phyloP scores from a whole-genome alignment of 2,888 invertebrate genomes.

The Drosophila histrio region DNA sequence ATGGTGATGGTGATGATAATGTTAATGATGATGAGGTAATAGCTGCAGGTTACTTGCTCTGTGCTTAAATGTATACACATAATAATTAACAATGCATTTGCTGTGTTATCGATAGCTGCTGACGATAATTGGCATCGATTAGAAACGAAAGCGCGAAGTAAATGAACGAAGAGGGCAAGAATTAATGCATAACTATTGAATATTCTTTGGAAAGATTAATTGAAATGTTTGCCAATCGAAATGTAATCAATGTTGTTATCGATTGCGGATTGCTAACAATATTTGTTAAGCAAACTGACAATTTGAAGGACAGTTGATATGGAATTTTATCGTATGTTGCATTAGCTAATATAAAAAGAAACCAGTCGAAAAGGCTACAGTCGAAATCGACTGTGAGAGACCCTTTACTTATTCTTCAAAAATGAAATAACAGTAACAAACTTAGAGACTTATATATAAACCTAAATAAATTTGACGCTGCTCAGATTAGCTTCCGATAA shows the following conservation, averaged over 20 bases:
- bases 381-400: too few species aligned
- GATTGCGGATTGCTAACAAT: neutral
- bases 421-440: too few species aligned
- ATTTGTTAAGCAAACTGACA: too few species aligned
- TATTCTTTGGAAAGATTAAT: too few species aligned
- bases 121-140: constrained; percentile 15
- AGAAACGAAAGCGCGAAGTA: neutral
- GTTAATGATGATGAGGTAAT: neutral
- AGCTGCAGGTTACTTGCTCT: neutral
- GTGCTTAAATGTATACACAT: neutral
- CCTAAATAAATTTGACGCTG: too few species aligned
- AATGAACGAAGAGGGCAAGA: neutral
- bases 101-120: constrained; percentile 8
- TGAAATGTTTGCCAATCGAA: neutral
- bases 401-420: too few species aligned
- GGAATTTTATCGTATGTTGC: too few species aligned
- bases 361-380: too few species aligned
- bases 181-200: too few species aligned
- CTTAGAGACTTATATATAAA: too few species aligned
- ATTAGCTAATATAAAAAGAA: too few species aligned
- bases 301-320: neutral
- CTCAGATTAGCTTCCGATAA: too few species aligned
- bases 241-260: constrained; percentile 8
- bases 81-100: neutral
- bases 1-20: neutral